Conservation (phyloP, 2,888 invertebrate genomes). For the Mamestra brassicae region DNA sequence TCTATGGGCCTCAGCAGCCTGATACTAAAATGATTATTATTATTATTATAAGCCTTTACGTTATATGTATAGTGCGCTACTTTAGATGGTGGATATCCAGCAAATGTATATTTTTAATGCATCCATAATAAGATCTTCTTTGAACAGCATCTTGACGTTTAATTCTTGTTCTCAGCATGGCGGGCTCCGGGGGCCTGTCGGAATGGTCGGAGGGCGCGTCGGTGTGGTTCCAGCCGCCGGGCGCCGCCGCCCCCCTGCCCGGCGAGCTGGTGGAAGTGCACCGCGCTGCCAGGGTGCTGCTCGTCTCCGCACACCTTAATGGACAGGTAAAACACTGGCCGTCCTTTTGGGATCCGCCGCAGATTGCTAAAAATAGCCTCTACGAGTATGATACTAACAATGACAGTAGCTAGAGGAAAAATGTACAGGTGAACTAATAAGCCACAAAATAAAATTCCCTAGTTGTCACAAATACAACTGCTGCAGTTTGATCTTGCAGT, state of each 20-base stretch:
- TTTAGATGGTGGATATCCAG: too few relatives aligned
- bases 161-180: slow-evolving; percentile 79
- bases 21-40: too few relatives aligned
- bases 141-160: slow-evolving; percentile 17
- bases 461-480: background rate
- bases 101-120: too few relatives aligned
- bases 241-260: slow-evolving; percentile 96
- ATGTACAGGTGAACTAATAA: background rate
- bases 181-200: slow-evolving; percentile 87
- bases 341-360: background rate
- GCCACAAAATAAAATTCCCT: background rate
- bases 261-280: slow-evolving; percentile 98
- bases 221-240: slow-evolving; percentile 98
- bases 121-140: background rate
- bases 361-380: too few relatives aligned
- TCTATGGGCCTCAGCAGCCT: too few relatives aligned
- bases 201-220: slow-evolving; percentile 96
- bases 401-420: background rate
- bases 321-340: slow-evolving; percentile 93
- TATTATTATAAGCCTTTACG: too few relatives aligned
- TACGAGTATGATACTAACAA: background rate
- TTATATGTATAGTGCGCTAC: too few relatives aligned
- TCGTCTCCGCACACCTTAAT: slow-evolving; percentile 96
- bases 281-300: slow-evolving; percentile 96
- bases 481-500: background rate